Percentiles rank a stretch among this genome's conserved stretches.
phyloP scores from a whole-genome alignment of 2,797 vertebrate species.

The Characodon lateralis region DNA sequence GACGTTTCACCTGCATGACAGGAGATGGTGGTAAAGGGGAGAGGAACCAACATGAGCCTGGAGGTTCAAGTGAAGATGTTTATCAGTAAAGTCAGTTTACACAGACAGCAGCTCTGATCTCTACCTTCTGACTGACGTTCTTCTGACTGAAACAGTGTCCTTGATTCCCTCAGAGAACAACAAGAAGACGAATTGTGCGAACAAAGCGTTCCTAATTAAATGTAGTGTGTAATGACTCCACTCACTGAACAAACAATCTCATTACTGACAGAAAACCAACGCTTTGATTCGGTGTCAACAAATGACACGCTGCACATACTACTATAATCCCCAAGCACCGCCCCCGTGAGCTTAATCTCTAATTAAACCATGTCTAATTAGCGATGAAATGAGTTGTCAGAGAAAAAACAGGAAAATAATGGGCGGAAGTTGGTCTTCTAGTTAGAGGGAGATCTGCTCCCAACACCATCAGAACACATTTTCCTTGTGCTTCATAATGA shows the following conservation, averaged over 20 bases:
- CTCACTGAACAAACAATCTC: constrained; percentile 40
- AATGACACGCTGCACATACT: constrained; percentile 45
- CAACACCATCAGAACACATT: not conserved
- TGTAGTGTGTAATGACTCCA: constrained; percentile 9
- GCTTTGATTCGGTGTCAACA: constrained; percentile 55
- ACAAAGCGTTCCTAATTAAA: constrained; percentile 28
- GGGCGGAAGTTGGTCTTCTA: constrained; percentile 9
- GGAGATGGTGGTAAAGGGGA: too few species aligned
- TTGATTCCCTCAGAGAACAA: constrained; percentile 21
- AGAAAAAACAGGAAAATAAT: constrained; percentile 38
- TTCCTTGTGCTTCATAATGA: not conserved
- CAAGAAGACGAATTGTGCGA: constrained; percentile 20
- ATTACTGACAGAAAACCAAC: constrained; percentile 27
- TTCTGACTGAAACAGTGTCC: constrained; percentile 19
- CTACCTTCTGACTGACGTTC: not conserved
- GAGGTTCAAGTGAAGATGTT: too few species aligned
- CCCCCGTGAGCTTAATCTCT: constrained; percentile 50
- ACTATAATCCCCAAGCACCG: constrained; percentile 41
- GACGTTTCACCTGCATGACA: too few species aligned
- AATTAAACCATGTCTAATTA: constrained; percentile 58
- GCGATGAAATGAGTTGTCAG: constrained; percentile 49
- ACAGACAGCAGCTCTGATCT: not conserved
- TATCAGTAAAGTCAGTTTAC: too few species aligned
- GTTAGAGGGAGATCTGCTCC: not conserved
- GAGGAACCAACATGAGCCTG: too few species aligned